These are phyloP conservation scores for Cisticola juncidis DNA, from an alignment of 2,113 vertebrate genomes.

Conservation along the genomic window DNA sequence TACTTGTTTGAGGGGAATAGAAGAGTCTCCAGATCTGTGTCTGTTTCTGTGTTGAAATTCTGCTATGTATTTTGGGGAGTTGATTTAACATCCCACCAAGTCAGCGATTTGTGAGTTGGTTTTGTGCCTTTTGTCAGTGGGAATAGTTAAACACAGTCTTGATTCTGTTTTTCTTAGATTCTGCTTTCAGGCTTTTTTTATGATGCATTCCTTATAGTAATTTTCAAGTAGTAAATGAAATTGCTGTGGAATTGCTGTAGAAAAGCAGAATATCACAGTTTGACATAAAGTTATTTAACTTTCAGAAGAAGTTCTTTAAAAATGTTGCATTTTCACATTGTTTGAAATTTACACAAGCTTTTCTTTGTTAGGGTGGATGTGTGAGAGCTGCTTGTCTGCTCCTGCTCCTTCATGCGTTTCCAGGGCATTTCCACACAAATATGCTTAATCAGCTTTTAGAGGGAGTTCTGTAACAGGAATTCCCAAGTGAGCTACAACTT, in stretches of 20 bases:
- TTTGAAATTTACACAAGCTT: conserved; percentile 14
- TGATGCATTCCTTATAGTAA: neutral
- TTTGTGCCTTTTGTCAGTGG: neutral
- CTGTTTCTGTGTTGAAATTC: neutral
- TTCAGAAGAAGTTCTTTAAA: neutral
- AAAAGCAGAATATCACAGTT: neutral
- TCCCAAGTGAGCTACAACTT: neutral
- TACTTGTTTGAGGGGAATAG: neutral
- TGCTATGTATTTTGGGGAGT: neutral
- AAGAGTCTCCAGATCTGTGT: neutral
- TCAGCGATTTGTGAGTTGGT: neutral
- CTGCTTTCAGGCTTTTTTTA: neutral
- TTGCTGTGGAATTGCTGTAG: neutral
- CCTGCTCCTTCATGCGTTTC: conserved; percentile 5
- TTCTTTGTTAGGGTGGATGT: neutral
- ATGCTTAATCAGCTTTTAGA: neutral
- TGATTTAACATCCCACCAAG: neutral
- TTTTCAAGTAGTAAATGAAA: neutral
- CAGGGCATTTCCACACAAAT: conserved; percentile 32
- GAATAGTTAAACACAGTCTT: neutral
- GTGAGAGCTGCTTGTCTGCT: conserved; percentile 6
- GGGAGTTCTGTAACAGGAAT: neutral
- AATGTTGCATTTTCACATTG: neutral
- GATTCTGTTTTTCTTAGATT: neutral
- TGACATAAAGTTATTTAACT: neutral